Conservation (phyloP, 2,797 vertebrate species). For the Pipistrellus nathusii region DNA sequence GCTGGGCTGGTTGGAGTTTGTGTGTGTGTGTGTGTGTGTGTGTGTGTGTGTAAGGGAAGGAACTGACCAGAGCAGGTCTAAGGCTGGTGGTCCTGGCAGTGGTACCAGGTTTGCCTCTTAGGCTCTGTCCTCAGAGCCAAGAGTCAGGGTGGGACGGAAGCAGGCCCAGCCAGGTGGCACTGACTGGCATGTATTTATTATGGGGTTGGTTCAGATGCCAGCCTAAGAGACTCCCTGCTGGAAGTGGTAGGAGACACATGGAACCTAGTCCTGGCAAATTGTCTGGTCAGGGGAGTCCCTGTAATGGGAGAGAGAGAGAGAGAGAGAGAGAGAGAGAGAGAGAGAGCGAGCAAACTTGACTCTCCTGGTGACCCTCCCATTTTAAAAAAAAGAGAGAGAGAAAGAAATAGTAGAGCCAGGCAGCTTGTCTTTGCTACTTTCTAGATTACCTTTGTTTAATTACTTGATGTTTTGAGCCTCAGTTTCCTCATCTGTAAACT, state of each 20-base stretch:
- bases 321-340: no score
- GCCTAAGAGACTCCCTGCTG: conserved; percentile 29
- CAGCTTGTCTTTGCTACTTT: neutral
- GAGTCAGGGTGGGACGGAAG: conserved; percentile 52
- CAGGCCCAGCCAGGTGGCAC: neutral
- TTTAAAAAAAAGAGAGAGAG: conserved; percentile 8
- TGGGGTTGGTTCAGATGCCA: conserved; percentile 6
- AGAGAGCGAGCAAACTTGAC: no score
- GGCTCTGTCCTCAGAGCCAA: neutral
- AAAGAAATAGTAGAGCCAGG: neutral
- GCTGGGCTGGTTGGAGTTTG: neutral
- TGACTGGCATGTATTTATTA: conserved; percentile 53
- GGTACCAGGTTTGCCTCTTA: neutral
- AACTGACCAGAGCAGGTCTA: neutral
- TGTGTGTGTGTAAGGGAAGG: neutral
- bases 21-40: no score
- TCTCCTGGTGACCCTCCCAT: neutral
- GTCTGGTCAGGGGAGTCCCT: neutral
- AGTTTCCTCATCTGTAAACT: conserved; percentile 27
- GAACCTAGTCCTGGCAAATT: neutral
- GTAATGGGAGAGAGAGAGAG: neutral
- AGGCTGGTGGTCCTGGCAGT: neutral
- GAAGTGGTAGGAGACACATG: conserved; percentile 19
- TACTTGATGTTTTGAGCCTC: conserved; percentile 3
- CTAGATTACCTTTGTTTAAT: neutral